Conservation (phyloP, 1,140 invertebrate genomes). For the Caerostris darwini region DNA sequence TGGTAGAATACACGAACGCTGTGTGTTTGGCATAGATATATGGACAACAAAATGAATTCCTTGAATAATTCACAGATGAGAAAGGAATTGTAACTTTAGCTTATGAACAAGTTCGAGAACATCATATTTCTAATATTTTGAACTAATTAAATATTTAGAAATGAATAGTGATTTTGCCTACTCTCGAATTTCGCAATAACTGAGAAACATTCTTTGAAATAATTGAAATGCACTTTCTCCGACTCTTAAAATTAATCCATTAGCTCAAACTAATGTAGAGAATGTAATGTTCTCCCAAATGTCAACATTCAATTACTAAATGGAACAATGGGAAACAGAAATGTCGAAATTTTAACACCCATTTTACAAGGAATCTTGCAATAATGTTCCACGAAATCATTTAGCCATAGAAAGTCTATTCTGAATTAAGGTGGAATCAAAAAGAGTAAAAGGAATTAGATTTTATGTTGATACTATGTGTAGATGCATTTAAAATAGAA, state of each 20-base stretch:
- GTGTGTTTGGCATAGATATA: too few species aligned
- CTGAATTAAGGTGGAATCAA: background rate
- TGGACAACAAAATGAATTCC: too few species aligned
- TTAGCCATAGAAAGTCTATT: background rate
- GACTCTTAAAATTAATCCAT: background rate
- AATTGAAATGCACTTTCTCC: background rate
- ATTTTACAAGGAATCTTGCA: background rate
- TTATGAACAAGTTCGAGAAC: too few species aligned
- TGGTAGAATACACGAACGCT: too few species aligned
- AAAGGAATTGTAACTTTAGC: too few species aligned
- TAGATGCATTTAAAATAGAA: too few species aligned
- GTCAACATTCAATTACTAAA: conserved; percentile 19
- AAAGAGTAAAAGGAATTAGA: background rate
- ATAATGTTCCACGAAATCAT: background rate
- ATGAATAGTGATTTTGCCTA: background rate
- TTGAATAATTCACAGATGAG: too few species aligned
- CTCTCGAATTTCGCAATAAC: background rate
- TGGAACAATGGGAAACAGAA: background rate
- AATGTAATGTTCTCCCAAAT: background rate
- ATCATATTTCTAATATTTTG: too few species aligned
- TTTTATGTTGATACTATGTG: too few species aligned
- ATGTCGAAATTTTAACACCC: conserved; percentile 8
- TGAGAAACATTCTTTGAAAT: background rate
- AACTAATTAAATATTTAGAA: too few species aligned
- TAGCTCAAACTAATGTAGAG: background rate